A percentile compares a stretch with the other conserved stretches of the same genome.
phyloP scores from a whole-genome alignment of 2,888 invertebrate species.

The Drosophila pseudotakahashii region DNA sequence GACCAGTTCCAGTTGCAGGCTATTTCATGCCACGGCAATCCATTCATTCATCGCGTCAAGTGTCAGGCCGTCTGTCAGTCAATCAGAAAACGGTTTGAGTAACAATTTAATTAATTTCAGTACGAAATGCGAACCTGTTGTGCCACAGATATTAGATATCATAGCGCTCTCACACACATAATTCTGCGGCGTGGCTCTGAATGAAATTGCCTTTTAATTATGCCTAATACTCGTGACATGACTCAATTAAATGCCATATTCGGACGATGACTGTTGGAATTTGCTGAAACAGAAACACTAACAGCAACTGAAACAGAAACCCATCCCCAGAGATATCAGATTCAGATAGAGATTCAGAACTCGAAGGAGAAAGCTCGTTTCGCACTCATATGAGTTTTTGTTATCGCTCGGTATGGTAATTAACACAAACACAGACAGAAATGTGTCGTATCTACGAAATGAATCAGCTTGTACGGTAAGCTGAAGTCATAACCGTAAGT shows the following conservation, averaged over 20 bases:
- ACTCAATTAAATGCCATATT: constrained; percentile 49
- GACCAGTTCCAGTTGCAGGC: constrained; percentile 46
- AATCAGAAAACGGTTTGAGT: constrained; percentile 58
- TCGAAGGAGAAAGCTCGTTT: constrained; percentile 32
- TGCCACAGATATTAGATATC: constrained; percentile 58
- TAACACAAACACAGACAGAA: constrained; percentile 14
- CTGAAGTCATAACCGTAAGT: constrained; percentile 11
- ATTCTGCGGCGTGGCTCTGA: constrained; percentile 12
- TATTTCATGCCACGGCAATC: constrained; percentile 48
- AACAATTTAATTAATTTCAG: constrained; percentile 80
- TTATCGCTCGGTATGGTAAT: constrained; percentile 36
- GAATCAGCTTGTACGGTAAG: constrained; percentile 3
- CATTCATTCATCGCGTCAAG: constrained; percentile 53
- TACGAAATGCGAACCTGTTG: constrained; percentile 74
- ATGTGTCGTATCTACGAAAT: constrained; percentile 11
- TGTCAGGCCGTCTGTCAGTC: constrained; percentile 57
- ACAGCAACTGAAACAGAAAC: neutral
- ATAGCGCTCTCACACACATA: constrained; percentile 13
- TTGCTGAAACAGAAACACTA: neutral
- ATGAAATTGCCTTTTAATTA: constrained; percentile 65
- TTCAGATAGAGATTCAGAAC: constrained; percentile 22
- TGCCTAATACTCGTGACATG: constrained; percentile 60
- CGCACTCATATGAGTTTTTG: constrained; percentile 26
- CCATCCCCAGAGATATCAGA: constrained; percentile 22
- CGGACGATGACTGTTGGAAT: constrained; percentile 30